A percentile compares a stretch with the other conserved stretches of the same genome.
Conservation (phyloP, 2,888 invertebrate genomes). For the Hirtodrosophila alboralis region DNA sequence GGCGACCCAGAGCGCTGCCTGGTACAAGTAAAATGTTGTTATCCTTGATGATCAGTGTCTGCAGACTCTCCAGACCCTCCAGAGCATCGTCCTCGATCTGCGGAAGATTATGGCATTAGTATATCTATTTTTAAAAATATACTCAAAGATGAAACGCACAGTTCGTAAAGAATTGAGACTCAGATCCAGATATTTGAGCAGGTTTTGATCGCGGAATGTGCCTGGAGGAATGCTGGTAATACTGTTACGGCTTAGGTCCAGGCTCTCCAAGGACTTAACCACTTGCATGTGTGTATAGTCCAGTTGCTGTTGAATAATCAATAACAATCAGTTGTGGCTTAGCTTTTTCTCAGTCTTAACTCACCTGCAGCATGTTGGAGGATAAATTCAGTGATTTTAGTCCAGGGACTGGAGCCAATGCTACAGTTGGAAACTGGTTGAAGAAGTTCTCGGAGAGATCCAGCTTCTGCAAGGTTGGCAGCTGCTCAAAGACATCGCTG, state of each 20-base stretch:
- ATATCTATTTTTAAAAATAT: neutral
- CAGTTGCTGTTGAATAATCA: constrained; percentile 86
- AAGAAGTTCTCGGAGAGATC: constrained; percentile 95
- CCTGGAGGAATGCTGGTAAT: constrained; percentile 92
- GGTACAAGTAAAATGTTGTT: constrained; percentile 95
- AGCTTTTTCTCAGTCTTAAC: constrained; percentile 38
- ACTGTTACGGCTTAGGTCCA: constrained; percentile 93
- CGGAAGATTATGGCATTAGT: constrained; percentile 49
- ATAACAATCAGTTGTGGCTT: neutral
- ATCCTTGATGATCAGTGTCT: constrained; percentile 91
- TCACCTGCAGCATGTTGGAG: constrained; percentile 93
- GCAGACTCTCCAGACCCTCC: constrained; percentile 91
- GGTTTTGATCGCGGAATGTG: constrained; percentile 90
- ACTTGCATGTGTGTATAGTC: constrained; percentile 90
- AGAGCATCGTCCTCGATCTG: constrained; percentile 95
- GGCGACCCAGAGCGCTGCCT: constrained; percentile 91
- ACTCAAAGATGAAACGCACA: constrained; percentile 86
- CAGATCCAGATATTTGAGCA: constrained; percentile 90
- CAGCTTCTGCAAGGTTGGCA: constrained; percentile 90
- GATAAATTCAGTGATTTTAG: constrained; percentile 91
- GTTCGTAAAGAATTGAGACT: constrained; percentile 94
- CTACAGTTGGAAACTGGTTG: constrained; percentile 91
- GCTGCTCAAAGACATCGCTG: constrained; percentile 91
- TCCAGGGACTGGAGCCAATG: constrained; percentile 88
- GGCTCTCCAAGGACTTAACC: constrained; percentile 88